Conservation (phyloP, 2,888 invertebrate genomes). For the Ichneumoninae sp. region DNA sequence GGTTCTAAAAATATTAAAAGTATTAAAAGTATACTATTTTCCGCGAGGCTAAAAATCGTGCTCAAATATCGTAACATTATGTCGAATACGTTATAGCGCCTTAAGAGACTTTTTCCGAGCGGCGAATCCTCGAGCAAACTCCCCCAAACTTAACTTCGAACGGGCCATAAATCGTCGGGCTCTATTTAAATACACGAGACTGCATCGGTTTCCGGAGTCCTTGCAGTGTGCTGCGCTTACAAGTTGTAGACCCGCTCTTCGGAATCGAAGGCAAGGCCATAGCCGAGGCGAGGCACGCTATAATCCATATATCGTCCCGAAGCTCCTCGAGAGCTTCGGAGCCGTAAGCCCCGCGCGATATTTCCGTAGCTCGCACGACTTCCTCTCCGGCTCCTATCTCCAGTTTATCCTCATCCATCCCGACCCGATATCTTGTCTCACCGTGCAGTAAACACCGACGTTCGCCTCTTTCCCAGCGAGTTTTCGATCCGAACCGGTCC, state of each 20-base stretch:
- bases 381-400: neutral
- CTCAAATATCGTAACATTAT: neutral
- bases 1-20: no score
- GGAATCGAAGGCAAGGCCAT: slow-evolving; percentile 25
- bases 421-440: neutral
- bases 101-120: neutral
- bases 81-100: neutral
- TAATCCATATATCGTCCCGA: slow-evolving; percentile 27
- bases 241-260: neutral
- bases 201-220: neutral
- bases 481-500: slow-evolving; percentile 32
- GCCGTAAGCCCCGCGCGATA: slow-evolving; percentile 38
- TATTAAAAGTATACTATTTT: no score
- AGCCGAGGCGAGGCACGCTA: slow-evolving; percentile 2
- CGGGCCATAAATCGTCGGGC: neutral
- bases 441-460: neutral
- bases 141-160: slow-evolving; percentile 1
- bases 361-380: slow-evolving; percentile 21
- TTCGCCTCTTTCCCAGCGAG: slow-evolving; percentile 9
- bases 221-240: neutral
- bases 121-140: neutral
- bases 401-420: neutral
- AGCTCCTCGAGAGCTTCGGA: slow-evolving; percentile 29
- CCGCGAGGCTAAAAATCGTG: no score
- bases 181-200: neutral